Percentiles rank a stretch among this genome's conserved stretches.
Evolutionary conservation across 2,113 vertebrate genomes (phyloP).

Genomic region (Notarius quadriscutis): DNA sequence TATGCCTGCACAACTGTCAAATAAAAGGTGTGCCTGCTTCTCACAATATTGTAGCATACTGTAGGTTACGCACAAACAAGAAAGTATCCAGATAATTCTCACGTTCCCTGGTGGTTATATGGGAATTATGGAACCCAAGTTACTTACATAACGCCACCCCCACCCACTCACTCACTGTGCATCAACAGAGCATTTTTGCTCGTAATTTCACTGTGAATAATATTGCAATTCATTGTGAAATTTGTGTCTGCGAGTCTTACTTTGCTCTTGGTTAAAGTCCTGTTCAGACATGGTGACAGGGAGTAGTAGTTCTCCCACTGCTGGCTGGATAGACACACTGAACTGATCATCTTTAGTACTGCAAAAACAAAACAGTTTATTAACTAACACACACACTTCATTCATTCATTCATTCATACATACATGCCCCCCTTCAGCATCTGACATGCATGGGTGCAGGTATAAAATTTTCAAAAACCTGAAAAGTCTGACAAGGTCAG

Average conservation of each 20-base stretch:
- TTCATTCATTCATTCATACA: too few relatives aligned
- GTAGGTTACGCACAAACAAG: not conserved
- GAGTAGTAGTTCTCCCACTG: constrained; percentile 88
- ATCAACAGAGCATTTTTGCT: not conserved
- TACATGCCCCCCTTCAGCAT: too few relatives aligned
- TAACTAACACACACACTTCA: too few relatives aligned
- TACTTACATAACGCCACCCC: not conserved
- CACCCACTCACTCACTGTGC: too few relatives aligned
- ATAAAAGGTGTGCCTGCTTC: not conserved
- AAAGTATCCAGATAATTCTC: not conserved
- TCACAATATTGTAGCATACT: not conserved
- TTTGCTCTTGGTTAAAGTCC: constrained; percentile 89
- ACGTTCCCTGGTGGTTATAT: not conserved
- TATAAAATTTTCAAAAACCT: too few relatives aligned
- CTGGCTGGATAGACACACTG: constrained; percentile 86
- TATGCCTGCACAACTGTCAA: too few relatives aligned
- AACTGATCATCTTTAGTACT: constrained; percentile 91
- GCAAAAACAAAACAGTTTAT: constrained; percentile 19
- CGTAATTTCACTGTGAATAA: not conserved
- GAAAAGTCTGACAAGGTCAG: too few relatives aligned
- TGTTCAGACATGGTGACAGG: constrained; percentile 86
- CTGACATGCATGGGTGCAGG: too few relatives aligned
- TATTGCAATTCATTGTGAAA: not conserved
- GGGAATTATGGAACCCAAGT: not conserved
- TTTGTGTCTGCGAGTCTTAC: constrained; percentile 69